Percentiles rank a stretch among this genome's conserved stretches.
Conservation (phyloP, 2,113 vertebrate species). For the Pontoporia blainvillei region DNA sequence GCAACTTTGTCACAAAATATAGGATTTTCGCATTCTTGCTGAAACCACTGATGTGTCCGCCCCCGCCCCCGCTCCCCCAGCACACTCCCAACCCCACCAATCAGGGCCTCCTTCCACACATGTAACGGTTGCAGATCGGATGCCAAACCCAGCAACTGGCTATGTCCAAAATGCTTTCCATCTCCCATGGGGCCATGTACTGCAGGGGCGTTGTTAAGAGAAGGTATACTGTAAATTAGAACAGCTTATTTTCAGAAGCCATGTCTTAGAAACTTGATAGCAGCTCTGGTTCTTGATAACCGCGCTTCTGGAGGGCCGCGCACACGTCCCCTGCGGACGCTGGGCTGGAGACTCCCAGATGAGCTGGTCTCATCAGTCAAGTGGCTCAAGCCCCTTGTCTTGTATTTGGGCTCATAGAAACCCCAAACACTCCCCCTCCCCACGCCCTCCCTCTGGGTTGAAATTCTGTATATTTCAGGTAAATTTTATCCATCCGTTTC, state of each 20-base stretch:
- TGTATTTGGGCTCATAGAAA: constrained; percentile 32
- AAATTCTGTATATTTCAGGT: constrained; percentile 62
- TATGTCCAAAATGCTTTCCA: constrained; percentile 68
- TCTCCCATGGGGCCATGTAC: constrained; percentile 45
- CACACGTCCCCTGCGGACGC: not conserved
- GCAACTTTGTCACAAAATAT: constrained; percentile 70
- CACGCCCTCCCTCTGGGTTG: constrained; percentile 26
- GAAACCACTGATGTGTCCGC: constrained; percentile 66
- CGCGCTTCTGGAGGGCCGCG: not conserved
- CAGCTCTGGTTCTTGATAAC: constrained; percentile 36
- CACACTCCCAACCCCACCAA: constrained; percentile 34
- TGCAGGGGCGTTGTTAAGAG: constrained; percentile 4
- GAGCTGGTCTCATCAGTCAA: not conserved
- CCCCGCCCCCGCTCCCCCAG: not conserved
- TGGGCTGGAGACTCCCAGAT: not conserved
- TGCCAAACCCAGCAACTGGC: constrained; percentile 60
- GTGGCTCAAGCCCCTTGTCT: not conserved
- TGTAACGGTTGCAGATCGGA: constrained; percentile 13
- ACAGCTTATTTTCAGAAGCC: constrained; percentile 63
- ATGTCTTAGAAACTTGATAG: constrained; percentile 49
- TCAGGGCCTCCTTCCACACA: constrained; percentile 19
- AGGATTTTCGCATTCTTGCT: constrained; percentile 68
- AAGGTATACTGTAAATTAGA: constrained; percentile 53
- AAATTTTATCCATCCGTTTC: constrained; percentile 69
- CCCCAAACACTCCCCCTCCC: not conserved